Evolutionary conservation across 2,113 vertebrate genomes (phyloP), one percentile per base, ranked within the genome.

Genomic region (Microtus ochrogaster): DNA sequence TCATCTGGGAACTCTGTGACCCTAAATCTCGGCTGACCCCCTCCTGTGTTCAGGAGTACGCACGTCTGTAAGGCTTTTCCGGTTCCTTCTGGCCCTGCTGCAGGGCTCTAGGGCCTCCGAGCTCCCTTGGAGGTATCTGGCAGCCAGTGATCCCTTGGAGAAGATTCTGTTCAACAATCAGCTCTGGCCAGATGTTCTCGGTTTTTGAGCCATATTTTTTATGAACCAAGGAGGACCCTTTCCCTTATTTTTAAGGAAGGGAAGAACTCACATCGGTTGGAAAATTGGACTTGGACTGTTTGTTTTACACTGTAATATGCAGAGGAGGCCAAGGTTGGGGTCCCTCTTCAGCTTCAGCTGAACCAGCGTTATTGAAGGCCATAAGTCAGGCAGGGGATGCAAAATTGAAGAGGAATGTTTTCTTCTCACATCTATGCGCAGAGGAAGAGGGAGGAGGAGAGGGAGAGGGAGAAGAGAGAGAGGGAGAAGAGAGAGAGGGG

Each of bases 151-250:
- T 7, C 41, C 30, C 73, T 14, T 26, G 65, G 91, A 36, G 44
- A n/a, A 30, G 26, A 61, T 68, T 19, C 73, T 33, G 13, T 65
- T 10, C 36, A 55, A 33, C 47, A n/a, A 2, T 89, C 24, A 6
- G 44, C 84, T 84, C 65, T 1, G 28, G 65, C 83, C 95, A 96
- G 92, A 96, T 94, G 96, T 72, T 77, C 90, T 76, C 1, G 9
- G 89, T 21, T 73, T 84, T 74, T 41, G 49, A 94, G 83, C 79
- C 91, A 83, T 30, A 22, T 44, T 83, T 88, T 82, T 92, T 85
- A 94, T 44, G 86, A 91, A 61, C 94, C 77, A 39, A 77, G 91
- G 30, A 94, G 78, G 94, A 76, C 90, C 41, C 49, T 90, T 81
- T 72, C 39, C 58, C n/a, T 87, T 58, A 7, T 61, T 65, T 88